Evolutionary conservation across 2,797 vertebrate species (phyloP).

Genomic region (Echiichthys vipera): DNA sequence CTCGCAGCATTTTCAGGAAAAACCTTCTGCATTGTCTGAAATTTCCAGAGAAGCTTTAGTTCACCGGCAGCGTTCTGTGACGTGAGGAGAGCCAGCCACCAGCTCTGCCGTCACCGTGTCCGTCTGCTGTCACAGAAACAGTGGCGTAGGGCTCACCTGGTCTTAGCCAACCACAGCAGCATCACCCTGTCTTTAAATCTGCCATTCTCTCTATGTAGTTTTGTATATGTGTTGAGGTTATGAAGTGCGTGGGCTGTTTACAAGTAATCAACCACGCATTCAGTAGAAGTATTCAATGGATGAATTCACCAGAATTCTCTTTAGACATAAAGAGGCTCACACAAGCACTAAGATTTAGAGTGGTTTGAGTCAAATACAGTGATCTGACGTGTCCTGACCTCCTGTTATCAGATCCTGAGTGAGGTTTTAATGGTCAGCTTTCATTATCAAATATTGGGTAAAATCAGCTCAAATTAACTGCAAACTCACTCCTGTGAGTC

Average conservation of each 20-base stretch:
- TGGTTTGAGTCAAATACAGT: slow-evolving; percentile 52
- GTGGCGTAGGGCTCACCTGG: slow-evolving; percentile 55
- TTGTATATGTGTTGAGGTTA: neutral
- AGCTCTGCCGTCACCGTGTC: slow-evolving; percentile 19
- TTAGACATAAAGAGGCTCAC: neutral
- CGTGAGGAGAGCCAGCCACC: slow-evolving; percentile 11
- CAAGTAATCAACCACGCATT: slow-evolving; percentile 11
- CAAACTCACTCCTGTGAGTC: slow-evolving; percentile 49
- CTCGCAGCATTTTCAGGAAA: too few species aligned
- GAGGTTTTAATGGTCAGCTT: slow-evolving; percentile 64
- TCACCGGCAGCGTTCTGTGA: slow-evolving; percentile 4
- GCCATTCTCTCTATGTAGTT: neutral
- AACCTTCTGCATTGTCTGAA: slow-evolving; percentile 6
- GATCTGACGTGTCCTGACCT: slow-evolving; percentile 41
- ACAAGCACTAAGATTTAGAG: slow-evolving; percentile 30
- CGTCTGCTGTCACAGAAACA: slow-evolving; percentile 61
- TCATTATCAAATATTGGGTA: slow-evolving; percentile 66
- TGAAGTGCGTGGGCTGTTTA: slow-evolving; percentile 9
- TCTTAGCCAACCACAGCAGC: slow-evolving; percentile 46
- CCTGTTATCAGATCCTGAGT: slow-evolving; percentile 50
- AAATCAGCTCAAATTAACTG: slow-evolving; percentile 40
- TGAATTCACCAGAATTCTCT: slow-evolving; percentile 17
- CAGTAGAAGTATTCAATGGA: slow-evolving; percentile 9
- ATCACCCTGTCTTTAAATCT: slow-evolving; percentile 36
- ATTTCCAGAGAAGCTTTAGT: neutral